phyloP scores from a whole-genome alignment of 1,140 invertebrate genomes.

The Aphelinus atriplicis region DNA sequence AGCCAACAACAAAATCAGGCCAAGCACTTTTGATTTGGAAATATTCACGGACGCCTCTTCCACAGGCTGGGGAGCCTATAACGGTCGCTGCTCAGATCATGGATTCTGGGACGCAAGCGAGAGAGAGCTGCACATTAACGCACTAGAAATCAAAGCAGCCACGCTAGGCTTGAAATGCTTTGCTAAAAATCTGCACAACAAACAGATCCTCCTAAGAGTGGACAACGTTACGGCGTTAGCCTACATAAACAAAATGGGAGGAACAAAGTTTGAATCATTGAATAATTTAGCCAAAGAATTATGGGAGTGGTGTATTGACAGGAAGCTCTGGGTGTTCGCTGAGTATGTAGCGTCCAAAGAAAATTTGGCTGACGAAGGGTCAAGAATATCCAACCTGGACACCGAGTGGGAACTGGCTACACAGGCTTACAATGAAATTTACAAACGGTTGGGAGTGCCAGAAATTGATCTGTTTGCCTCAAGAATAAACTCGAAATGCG shows the following conservation, averaged over 20 bases:
- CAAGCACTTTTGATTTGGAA: neutral
- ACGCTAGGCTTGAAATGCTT: constrained; percentile 2
- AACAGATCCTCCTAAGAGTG: neutral
- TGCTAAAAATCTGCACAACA: neutral
- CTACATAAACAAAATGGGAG: constrained; percentile 55
- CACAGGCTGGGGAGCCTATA: constrained; percentile 17
- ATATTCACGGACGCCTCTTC: constrained; percentile 17
- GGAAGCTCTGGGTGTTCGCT: constrained; percentile 14
- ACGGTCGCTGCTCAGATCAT: neutral
- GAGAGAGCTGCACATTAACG: constrained; percentile 7
- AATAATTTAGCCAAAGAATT: constrained; percentile 38
- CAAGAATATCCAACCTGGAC: constrained; percentile 30
- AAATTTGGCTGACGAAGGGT: constrained; percentile 29
- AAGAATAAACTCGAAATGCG: constrained; percentile 21
- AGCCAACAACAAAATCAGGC: neutral
- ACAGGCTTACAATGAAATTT: constrained; percentile 26
- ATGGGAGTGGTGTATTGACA: constrained; percentile 22
- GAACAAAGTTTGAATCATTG: constrained; percentile 46
- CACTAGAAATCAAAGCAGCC: constrained; percentile 7
- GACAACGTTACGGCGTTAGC: constrained; percentile 9
- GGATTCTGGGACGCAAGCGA: neutral
- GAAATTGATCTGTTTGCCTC: constrained; percentile 31
- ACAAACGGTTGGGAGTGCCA: constrained; percentile 6
- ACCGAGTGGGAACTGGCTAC: constrained; percentile 33
- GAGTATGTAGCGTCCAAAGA: constrained; percentile 45